phyloP scores from a whole-genome alignment of 1,140 invertebrate genomes.

The Plectus sambesii region DNA sequence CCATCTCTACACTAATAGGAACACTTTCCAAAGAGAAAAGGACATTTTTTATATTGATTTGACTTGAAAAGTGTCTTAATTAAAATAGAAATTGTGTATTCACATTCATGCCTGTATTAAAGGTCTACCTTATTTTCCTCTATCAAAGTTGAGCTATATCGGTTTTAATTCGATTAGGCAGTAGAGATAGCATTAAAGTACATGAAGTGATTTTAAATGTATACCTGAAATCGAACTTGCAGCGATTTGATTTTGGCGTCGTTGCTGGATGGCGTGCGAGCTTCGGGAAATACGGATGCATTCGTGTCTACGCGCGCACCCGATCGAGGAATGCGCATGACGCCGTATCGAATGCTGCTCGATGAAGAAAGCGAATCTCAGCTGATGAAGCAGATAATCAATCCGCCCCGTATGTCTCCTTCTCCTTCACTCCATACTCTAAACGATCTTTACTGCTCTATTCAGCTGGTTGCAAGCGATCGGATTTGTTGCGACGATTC shows the following conservation, averaged over 20 bases:
- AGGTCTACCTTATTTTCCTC: no score
- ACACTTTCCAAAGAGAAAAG: no score
- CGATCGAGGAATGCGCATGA: conserved; percentile 68
- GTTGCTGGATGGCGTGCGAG: conserved; percentile 82
- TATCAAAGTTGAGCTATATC: conserved; percentile 15
- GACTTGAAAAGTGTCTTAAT: no score
- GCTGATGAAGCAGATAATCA: conserved; percentile 69
- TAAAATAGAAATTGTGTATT: no score
- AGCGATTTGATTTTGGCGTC: conserved; percentile 89
- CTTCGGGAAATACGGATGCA: conserved; percentile 91
- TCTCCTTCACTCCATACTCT: no score
- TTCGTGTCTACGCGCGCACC: conserved; percentile 70
- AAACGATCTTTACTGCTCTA: conserved; percentile 3
- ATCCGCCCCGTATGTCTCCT: conserved; percentile 53
- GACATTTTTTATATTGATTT: no score
- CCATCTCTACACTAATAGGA: no score
- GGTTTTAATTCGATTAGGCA: no score
- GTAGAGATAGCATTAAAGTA: no score
- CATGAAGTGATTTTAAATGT: conserved; percentile 16
- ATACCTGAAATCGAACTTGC: no score
- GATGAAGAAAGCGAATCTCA: conserved; percentile 87
- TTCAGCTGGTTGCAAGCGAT: conserved; percentile 58
- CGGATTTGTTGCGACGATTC: conserved; percentile 66
- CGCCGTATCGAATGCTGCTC: conserved; percentile 70
- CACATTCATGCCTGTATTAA: no score